Base-by-base conservation (phyloP, 2,888 invertebrate genomes). In the Tigriopus californicus region DNA sequence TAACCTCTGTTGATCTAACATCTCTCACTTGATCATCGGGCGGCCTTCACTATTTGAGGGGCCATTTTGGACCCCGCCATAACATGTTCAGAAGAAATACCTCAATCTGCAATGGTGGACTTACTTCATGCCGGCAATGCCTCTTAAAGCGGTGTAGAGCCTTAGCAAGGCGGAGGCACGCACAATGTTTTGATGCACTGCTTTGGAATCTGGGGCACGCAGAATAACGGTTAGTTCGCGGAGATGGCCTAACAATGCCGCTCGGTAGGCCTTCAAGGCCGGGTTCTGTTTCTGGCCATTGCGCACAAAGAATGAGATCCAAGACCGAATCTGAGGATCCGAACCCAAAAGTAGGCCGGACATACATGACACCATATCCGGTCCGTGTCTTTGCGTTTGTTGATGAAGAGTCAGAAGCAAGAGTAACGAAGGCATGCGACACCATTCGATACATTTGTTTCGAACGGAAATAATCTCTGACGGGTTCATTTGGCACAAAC, bases 251-350 rank as follows among this genome's bases (percentile, higher is more conserved):
- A 85, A 71, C 48, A 90, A 72, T 68, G 89, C 85, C 63, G 85
- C 83, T 24, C 92, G 76, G 60, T 91, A 71, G 52, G 76, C 73
- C 63, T 79, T 78, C 65, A 86, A 74, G 18, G 84, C 81, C 6
- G 77, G 77, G 0, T 80, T 80, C 18, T 84, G 70, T 71, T 86
- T 86, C 67, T 89, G 88, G 0, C 86, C 83, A 65, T 84, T 85
- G 61, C 91, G 79, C 52, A 94, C 80, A 68, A 89, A 94, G 67
- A 85, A 78, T 1, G 90, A 88, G 71, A 94, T 90, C 94, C 94
- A 95, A 59, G 83, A 83, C 66, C 92, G 77, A 2, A 88, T 82
- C 64, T 82, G 81, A 68, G 86, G 85, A 71, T 94, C 92, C 67
- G 85, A 88, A 15, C 94, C 91, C 49, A 95, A 76, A 61, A 91